These are phyloP conservation scores for Cervus canadensis DNA, from an alignment of 2,113 vertebrate genomes.

Conservation along the genomic window DNA sequence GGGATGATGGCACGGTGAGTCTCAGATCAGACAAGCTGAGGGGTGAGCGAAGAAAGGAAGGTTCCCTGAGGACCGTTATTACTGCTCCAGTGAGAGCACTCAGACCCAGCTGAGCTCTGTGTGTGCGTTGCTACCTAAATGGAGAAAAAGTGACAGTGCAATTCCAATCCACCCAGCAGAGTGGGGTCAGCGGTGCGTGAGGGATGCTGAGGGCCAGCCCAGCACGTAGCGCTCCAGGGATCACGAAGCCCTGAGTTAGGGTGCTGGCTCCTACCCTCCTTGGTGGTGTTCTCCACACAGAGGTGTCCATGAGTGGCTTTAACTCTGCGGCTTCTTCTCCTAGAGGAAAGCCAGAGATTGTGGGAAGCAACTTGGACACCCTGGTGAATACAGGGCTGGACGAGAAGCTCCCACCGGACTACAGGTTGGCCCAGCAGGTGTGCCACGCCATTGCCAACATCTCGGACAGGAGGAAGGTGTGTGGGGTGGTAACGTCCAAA, in stretches of 20 bases:
- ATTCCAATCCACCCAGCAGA: background rate
- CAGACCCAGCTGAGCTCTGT: background rate
- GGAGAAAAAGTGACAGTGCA: background rate
- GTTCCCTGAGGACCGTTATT: background rate
- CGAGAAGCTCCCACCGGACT: conserved; percentile 88
- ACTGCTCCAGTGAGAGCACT: background rate
- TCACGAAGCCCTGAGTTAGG: background rate
- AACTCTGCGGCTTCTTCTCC: background rate
- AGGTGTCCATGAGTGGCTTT: background rate
- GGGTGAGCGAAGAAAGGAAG: background rate
- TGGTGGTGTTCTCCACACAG: background rate
- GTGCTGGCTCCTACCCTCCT: background rate
- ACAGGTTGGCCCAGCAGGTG: conserved; percentile 88
- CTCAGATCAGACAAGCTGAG: background rate
- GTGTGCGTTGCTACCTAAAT: accelerated
- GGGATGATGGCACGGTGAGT: conserved; percentile 95
- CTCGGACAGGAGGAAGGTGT: conserved; percentile 86
- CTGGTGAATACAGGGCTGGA: conserved; percentile 88
- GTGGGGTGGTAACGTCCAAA: background rate
- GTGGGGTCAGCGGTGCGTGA: background rate
- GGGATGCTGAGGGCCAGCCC: background rate
- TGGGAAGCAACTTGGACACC: conserved; percentile 93
- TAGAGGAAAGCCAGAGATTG: conserved; percentile 93
- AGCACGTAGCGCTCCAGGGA: background rate
- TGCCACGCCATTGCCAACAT: conserved; percentile 89